Conservation (phyloP, 2,888 invertebrate genomes). For the Drosophila bunnanda region DNA sequence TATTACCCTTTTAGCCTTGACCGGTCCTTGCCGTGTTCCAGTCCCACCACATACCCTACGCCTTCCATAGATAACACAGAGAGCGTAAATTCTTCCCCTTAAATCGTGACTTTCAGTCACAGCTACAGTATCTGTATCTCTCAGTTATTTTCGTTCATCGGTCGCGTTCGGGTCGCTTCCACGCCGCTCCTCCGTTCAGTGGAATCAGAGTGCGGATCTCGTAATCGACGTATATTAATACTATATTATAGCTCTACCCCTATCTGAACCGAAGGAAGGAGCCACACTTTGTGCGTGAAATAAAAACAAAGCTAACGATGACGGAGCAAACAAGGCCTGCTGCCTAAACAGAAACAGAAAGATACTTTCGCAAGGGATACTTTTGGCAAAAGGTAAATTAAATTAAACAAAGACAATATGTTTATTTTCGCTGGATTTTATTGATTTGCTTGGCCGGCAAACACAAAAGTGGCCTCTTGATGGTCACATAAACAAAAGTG, state of each 20-base stretch:
- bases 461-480: slow-evolving; percentile 35
- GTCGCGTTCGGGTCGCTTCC: slow-evolving; percentile 17
- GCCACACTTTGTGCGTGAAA: not conserved
- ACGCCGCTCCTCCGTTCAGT: slow-evolving; percentile 4
- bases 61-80: slow-evolving; percentile 13
- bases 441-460: slow-evolving; percentile 54
- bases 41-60: slow-evolving; percentile 6
- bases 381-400: slow-evolving; percentile 29
- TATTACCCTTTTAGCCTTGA: slow-evolving; percentile 3
- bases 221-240: slow-evolving; percentile 12
- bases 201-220: slow-evolving; percentile 25
- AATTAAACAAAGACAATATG: slow-evolving; percentile 35
- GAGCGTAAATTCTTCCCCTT: slow-evolving; percentile 7
- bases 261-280: not conserved
- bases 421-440: slow-evolving; percentile 39
- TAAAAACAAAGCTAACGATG: slow-evolving; percentile 26
- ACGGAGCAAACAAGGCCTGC: slow-evolving; percentile 25
- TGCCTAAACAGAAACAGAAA: slow-evolving; percentile 12
- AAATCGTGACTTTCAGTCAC: not conserved
- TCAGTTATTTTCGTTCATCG: slow-evolving; percentile 23
- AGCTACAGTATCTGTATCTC: slow-evolving; percentile 10
- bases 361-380: slow-evolving; percentile 19
- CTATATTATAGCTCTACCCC: slow-evolving; percentile 18
- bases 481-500: slow-evolving; percentile 46
- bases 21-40: slow-evolving; percentile 14